These are phyloP conservation scores for Cyclura pinguis DNA, from an alignment of 2,797 vertebrate genomes.

Conservation along the genomic window DNA sequence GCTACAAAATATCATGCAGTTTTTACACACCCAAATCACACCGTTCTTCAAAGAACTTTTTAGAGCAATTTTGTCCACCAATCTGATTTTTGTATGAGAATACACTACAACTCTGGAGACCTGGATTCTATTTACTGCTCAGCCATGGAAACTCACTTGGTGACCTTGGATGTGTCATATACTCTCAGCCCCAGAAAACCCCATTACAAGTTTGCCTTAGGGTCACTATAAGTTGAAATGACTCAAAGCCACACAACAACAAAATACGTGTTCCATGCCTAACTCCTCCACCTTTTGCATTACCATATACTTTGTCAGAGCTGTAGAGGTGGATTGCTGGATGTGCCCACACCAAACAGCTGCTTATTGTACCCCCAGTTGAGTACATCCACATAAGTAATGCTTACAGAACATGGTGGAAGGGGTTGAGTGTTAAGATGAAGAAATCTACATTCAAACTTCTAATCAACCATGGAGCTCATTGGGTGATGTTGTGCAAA, in stretches of 20 bases:
- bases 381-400: not conserved
- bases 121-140: no score
- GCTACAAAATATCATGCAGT: not conserved
- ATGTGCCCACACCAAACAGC: not conserved
- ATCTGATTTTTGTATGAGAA: no score
- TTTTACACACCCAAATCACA: not conserved
- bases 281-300: not conserved
- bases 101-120: no score
- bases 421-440: not conserved
- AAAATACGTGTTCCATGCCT: not conserved
- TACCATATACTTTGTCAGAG: no score
- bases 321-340: not conserved
- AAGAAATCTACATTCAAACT: not conserved
- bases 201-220: no score
- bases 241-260: no score
- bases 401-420: no score
- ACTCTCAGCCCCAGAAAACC: no score
- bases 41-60: not conserved
- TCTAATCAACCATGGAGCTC: not conserved
- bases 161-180: no score
- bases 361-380: not conserved
- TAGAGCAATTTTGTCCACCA: not conserved
- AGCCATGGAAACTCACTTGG: no score
- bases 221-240: no score
- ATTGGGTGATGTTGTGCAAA: no score